phyloP scores from a whole-genome alignment of 2,113 vertebrate species.

The Panthera tigris region DNA sequence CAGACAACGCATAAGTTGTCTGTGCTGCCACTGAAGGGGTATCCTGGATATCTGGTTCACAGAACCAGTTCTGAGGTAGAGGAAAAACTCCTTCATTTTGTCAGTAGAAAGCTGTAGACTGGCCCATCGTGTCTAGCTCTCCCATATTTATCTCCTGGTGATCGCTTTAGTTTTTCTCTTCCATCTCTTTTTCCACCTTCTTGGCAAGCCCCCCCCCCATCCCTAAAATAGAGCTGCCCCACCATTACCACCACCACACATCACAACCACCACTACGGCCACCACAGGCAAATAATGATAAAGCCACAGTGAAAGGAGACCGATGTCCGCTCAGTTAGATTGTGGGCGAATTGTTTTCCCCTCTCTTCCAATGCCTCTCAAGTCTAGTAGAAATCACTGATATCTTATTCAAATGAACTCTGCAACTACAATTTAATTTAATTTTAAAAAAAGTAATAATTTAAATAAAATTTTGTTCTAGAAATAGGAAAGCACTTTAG shows the following conservation, averaged over 20 bases:
- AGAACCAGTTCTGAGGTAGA: not conserved
- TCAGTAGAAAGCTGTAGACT: not conserved
- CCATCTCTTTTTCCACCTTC: not conserved
- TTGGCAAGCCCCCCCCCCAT: not conserved
- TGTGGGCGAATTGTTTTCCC: not conserved
- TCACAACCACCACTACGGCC: too few relatives aligned
- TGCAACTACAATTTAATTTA: not conserved
- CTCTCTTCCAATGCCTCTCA: not conserved
- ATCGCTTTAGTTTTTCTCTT: not conserved
- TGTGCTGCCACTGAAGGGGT: not conserved
- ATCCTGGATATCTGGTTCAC: not conserved
- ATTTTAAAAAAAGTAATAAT: not conserved
- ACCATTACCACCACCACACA: not conserved
- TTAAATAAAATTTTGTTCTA: constrained; percentile 15
- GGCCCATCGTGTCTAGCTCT: not conserved
- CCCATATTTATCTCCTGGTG: not conserved
- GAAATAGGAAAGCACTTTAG: not conserved
- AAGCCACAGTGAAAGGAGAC: not conserved
- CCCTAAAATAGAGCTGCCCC: not conserved
- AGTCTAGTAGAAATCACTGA: not conserved
- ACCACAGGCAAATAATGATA: not conserved
- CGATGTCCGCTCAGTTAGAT: not conserved
- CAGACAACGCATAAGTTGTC: not conserved
- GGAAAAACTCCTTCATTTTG: not conserved
- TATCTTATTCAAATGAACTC: not conserved